Evolutionary conservation across 2,797 vertebrate genomes (phyloP).

Genomic region (Geotrypetes seraphini): DNA sequence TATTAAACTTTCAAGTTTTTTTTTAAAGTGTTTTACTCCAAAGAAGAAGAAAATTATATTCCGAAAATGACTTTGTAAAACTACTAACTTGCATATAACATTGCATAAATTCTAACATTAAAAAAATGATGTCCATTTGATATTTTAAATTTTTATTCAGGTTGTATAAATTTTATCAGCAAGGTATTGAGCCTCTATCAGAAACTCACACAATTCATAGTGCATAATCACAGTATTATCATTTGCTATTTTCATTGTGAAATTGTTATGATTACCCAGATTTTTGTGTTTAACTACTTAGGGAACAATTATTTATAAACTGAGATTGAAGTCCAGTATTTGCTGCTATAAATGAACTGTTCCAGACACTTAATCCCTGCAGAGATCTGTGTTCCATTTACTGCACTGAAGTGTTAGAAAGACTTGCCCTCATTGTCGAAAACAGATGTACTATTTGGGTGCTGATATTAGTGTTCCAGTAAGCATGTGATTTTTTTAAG

Average conservation of each 20-base stretch:
- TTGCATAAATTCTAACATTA: conserved; percentile 37
- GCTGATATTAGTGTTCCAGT: conserved; percentile 50
- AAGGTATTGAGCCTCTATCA: conserved; percentile 41
- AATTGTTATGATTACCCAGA: conserved; percentile 53
- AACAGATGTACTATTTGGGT: conserved; percentile 52
- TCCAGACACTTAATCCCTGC: conserved; percentile 47
- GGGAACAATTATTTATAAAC: conserved; percentile 65
- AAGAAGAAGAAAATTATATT: conserved; percentile 29
- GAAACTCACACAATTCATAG: conserved; percentile 44
- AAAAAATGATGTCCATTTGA: conserved; percentile 48
- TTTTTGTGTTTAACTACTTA: conserved; percentile 47
- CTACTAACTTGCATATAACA: too few species aligned
- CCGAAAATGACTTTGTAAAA: too few species aligned
- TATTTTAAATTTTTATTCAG: conserved; percentile 47
- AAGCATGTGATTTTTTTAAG: conserved; percentile 61
- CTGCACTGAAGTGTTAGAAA: conserved; percentile 46
- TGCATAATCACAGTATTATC: conserved; percentile 51
- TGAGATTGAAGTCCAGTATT: conserved; percentile 57
- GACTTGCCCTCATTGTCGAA: conserved; percentile 56
- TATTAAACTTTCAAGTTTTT: conserved; percentile 34
- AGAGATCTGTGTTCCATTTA: conserved; percentile 49
- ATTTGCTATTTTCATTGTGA: conserved; percentile 61
- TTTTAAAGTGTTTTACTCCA: conserved; percentile 49
- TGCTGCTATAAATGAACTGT: conserved; percentile 54
- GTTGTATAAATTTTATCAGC: conserved; percentile 43